Percentiles rank a stretch among this genome's conserved stretches.
phyloP scores from a whole-genome alignment of 53 echinoderm and acorn worm species.

The Stichopus horrens region DNA sequence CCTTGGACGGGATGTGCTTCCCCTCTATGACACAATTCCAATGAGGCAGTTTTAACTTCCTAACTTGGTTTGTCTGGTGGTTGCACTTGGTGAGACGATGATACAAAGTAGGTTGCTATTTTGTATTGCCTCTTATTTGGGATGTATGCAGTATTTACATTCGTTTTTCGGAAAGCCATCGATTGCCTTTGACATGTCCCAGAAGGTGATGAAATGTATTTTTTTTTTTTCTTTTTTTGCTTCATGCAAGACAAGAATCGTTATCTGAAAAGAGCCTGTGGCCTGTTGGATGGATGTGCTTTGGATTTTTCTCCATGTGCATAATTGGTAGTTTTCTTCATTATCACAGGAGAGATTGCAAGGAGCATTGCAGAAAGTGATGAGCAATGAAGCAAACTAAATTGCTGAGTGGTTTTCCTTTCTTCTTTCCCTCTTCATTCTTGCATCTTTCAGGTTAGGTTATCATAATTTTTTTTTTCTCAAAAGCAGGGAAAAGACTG shows the following conservation, averaged over 20 bases:
- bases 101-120: too few relatives aligned
- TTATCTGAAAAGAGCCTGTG: slow-evolving; percentile 11
- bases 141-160: too few relatives aligned
- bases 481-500: not conserved
- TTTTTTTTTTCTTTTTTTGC: too few relatives aligned
- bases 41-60: too few relatives aligned
- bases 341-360: not conserved
- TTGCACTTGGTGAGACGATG: too few relatives aligned
- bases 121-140: too few relatives aligned
- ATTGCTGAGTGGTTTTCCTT: slow-evolving; percentile 6
- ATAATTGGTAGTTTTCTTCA: slow-evolving; percentile 18
- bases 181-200: too few relatives aligned
- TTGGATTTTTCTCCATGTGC: not conserved
- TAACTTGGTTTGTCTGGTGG: too few relatives aligned
- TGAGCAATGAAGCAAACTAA: not conserved
- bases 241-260: not conserved
- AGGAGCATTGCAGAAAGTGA: not conserved
- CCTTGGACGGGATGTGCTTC: too few relatives aligned
- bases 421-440: not conserved
- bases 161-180: too few relatives aligned
- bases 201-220: too few relatives aligned
- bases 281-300: slow-evolving; percentile 1
- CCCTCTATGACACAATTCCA: too few relatives aligned
- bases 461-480: not conserved
- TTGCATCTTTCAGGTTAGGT: not conserved